Conservation (phyloP, 2,888 invertebrate genomes). For the Lycaena phlaeas region DNA sequence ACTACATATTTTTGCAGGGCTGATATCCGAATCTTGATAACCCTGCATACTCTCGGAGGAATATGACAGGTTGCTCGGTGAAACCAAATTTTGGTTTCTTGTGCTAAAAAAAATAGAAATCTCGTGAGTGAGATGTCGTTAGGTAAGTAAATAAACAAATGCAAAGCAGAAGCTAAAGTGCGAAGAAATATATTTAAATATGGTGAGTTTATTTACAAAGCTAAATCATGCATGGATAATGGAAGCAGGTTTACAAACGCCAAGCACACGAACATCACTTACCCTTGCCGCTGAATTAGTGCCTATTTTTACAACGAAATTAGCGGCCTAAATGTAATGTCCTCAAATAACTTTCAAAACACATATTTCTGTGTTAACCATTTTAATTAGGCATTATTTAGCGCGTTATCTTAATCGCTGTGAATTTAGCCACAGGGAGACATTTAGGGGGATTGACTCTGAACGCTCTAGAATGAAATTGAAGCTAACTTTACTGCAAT, state of each 20-base stretch:
- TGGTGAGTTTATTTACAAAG: constrained; percentile 15
- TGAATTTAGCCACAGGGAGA: too few species aligned
- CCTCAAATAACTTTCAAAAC: too few species aligned
- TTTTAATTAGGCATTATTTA: too few species aligned
- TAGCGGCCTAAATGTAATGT: too few species aligned
- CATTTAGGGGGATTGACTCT: too few species aligned
- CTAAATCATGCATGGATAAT: constrained; percentile 28
- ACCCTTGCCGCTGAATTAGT: too few species aligned
- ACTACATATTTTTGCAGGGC: constrained; percentile 26
- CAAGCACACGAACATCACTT: not conserved
- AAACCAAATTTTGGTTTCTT: constrained; percentile 23
- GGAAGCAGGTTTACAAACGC: constrained; percentile 52
- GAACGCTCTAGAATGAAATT: too few species aligned
- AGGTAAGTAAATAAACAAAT: constrained; percentile 11
- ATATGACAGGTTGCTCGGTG: constrained; percentile 26
- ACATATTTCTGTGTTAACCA: too few species aligned
- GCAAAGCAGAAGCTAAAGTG: constrained; percentile 22
- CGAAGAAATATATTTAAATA: too few species aligned
- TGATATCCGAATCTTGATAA: constrained; percentile 49
- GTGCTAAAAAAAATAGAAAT: constrained; percentile 14
- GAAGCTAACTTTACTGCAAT: too few species aligned
- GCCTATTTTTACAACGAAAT: too few species aligned
- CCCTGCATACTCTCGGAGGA: constrained; percentile 49
- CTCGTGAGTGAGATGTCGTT: not conserved
- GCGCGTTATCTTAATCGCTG: too few species aligned